Base-by-base conservation (phyloP, 2,888 invertebrate genomes). In the Heliconius sara region DNA sequence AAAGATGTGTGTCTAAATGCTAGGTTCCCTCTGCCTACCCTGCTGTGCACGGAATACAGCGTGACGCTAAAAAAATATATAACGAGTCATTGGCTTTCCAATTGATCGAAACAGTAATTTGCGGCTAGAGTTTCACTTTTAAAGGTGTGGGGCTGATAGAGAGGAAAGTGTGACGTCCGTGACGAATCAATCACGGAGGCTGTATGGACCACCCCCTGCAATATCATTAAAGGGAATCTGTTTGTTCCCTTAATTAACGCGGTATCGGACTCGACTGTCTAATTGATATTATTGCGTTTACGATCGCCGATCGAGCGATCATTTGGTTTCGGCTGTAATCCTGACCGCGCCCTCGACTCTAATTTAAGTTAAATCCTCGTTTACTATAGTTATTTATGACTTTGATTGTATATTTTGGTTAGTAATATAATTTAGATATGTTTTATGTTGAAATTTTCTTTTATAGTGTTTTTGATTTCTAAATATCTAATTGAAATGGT, bases 261-360 rank as follows among this genome's bases (percentile, higher is more conserved):
- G 90, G 94, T 94, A 95, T 94, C 93, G 94, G 90, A 91, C 91
- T 90, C 90, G 89, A 9, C 88, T 91, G 90, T 93, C 94, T 95
- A 95, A 95, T 95, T 95, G 95, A 94, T 94, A 95, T 94, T 94
- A 94, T 94, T 93, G 94, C 91, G 92, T 95, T 95, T 94, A 95
- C 95, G 95, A 95, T 94, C 93, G 92, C 91, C 92, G 93, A 94
- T 30, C 30, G 30, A 30, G 30, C 30, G 30, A 30, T 92, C 93
- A 94, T 94, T 78, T 78, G 76, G 78, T 78, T 65, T 72, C 77
- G 92, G 90, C 89, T 91, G 70, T 93, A 92, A 91, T 92, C 91
- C 90, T 92, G 92, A 94, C 95, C 95, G 94, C 94, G 93, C 90
- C 91, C 88, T 90, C 88, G 91, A 90, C 91, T 91, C 88, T 91